Conservation (phyloP, 2,797 vertebrate genomes). For the Anguilla marmorata region DNA sequence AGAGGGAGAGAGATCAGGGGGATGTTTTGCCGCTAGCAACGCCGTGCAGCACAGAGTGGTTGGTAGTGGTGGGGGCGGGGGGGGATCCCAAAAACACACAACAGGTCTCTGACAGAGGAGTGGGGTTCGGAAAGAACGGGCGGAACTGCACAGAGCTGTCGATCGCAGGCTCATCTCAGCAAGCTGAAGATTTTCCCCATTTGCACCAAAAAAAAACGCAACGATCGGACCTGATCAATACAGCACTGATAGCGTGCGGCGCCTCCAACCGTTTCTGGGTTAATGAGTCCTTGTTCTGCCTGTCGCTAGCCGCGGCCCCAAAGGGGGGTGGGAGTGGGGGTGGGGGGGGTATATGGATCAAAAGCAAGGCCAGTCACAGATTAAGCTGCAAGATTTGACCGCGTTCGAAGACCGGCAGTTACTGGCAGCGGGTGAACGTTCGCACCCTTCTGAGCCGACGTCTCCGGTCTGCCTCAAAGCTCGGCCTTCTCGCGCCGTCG, state of each 20-base stretch:
- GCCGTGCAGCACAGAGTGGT: background rate
- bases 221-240: background rate
- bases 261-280: background rate
- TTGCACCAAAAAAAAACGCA: background rate
- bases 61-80: background rate
- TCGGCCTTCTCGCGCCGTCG: background rate
- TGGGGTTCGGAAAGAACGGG: background rate
- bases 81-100: no score
- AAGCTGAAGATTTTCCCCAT: background rate
- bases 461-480: background rate
- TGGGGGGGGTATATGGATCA: background rate
- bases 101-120: background rate
- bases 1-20: background rate
- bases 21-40: no score
- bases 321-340: background rate
- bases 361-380: background rate
- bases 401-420: background rate
- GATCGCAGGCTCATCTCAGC: background rate
- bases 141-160: background rate
- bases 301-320: background rate
- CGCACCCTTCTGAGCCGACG: conserved; percentile 20
- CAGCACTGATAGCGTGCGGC: background rate
- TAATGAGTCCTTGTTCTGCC: background rate
- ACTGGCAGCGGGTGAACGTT: background rate
- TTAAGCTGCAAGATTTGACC: background rate